Conservation (phyloP, 2,888 invertebrate species). For the Monopis laevigella region DNA sequence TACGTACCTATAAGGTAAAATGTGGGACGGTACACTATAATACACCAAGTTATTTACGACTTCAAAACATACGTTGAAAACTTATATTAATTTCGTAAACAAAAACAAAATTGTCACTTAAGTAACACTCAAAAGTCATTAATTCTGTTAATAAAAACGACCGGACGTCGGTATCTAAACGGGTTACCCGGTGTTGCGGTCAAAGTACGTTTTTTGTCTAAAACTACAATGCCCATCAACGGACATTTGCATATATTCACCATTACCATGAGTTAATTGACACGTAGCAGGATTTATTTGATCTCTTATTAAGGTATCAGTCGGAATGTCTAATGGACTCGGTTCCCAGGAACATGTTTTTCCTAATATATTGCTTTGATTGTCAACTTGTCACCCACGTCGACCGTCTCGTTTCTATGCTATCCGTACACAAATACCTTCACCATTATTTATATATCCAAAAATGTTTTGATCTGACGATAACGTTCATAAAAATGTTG, state of each 20-base stretch:
- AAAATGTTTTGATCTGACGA: not conserved
- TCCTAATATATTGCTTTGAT: conserved; percentile 7
- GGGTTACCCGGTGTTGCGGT: conserved; percentile 28
- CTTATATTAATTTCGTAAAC: no score
- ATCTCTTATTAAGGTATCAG: conserved; percentile 39
- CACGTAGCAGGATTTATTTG: conserved; percentile 61
- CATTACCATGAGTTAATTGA: conserved; percentile 64
- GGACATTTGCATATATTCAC: conserved; percentile 58
- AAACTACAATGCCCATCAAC: conserved; percentile 40
- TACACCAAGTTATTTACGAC: no score
- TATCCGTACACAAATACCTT: not conserved
- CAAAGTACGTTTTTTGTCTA: conserved; percentile 41
- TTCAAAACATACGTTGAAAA: no score
- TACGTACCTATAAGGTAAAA: no score
- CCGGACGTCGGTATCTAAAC: conserved; percentile 26
- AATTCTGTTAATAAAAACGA: not conserved
- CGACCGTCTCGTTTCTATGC: not conserved
- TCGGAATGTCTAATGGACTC: conserved; percentile 30
- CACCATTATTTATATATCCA: not conserved
- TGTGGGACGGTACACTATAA: no score
- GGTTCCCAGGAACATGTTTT: conserved; percentile 9
- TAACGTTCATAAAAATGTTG: no score
- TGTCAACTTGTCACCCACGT: conserved; percentile 9
- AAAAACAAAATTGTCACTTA: no score
- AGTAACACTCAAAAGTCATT: not conserved